phyloP scores from a whole-genome alignment of 2,888 invertebrate species.

The Macrophya annulata region DNA sequence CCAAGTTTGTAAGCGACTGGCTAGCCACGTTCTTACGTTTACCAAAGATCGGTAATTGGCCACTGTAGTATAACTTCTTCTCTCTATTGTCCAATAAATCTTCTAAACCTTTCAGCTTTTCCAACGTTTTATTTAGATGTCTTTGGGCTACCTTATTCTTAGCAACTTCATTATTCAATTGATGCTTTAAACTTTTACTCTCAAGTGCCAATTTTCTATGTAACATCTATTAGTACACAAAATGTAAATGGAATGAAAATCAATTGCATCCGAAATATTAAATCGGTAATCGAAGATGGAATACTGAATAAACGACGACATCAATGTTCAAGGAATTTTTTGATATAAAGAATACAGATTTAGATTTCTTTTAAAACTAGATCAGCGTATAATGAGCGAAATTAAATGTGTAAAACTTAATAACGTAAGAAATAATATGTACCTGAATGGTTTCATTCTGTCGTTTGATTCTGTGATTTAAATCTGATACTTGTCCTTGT shows the following conservation, averaged over 20 bases:
- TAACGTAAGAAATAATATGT: constrained; percentile 45
- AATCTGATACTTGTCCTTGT: constrained; percentile 81
- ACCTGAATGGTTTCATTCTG: constrained; percentile 79
- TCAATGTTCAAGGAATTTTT: neutral
- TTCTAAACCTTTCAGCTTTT: constrained; percentile 84
- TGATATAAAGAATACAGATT: neutral
- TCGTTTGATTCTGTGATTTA: constrained; percentile 76
- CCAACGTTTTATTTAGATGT: constrained; percentile 84
- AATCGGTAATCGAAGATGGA: constrained; percentile 6
- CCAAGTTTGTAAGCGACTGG: constrained; percentile 74
- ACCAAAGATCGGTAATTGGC: constrained; percentile 68
- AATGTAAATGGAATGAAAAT: constrained; percentile 28
- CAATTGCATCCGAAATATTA: neutral
- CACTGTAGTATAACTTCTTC: constrained; percentile 71
- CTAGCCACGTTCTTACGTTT: constrained; percentile 68
- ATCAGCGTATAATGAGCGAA: neutral
- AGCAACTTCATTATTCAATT: constrained; percentile 85
- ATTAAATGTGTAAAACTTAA: neutral
- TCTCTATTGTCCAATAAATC: constrained; percentile 83
- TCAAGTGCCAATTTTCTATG: constrained; percentile 88
- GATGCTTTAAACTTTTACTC: constrained; percentile 87
- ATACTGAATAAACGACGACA: neutral
- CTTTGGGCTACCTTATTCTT: constrained; percentile 87
- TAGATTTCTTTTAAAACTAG: too few relatives aligned
- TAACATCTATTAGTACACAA: constrained; percentile 80